A percentile compares a stretch with the other conserved stretches of the same genome.
phyloP scores from a whole-genome alignment of 2,797 vertebrate genomes.

The Enteromius treurensis region DNA sequence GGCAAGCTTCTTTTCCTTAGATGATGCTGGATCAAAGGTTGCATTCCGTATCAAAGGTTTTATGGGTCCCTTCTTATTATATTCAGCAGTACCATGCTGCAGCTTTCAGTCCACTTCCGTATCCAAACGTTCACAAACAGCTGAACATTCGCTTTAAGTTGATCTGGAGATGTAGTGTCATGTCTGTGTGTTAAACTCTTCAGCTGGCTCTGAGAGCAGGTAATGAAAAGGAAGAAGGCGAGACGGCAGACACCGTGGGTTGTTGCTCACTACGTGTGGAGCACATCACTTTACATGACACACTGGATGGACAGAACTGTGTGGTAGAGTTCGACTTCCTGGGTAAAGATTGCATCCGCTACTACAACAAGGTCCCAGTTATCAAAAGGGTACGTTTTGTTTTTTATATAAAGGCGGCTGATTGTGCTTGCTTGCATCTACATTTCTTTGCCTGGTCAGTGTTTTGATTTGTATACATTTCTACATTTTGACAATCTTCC shows the following conservation, averaged over 20 bases:
- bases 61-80: neutral
- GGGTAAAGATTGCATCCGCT: slow-evolving; percentile 83
- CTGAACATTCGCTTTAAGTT: neutral
- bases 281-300: slow-evolving; percentile 76
- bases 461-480: neutral
- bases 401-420: neutral
- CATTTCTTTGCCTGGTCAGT: neutral
- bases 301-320: slow-evolving; percentile 70
- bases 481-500: neutral
- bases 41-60: slow-evolving; percentile 16
- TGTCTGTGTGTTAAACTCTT: slow-evolving; percentile 25
- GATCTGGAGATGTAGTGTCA: slow-evolving; percentile 14
- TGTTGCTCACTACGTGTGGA: slow-evolving; percentile 83
- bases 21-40: slow-evolving; percentile 13
- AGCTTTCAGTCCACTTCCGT: neutral
- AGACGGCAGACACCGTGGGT: slow-evolving; percentile 82
- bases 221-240: slow-evolving; percentile 83
- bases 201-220: slow-evolving; percentile 83
- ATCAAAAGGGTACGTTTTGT: slow-evolving; percentile 73
- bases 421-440: neutral
- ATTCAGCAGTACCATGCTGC: neutral
- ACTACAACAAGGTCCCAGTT: slow-evolving; percentile 80
- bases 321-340: slow-evolving; percentile 83
- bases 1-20: neutral
- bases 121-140: neutral